A percentile compares a stretch with the other conserved stretches of the same genome.
Conservation (phyloP, 30 jellyfish, hydroid and myxozoan genomes). For the Aurelia coerulea region DNA sequence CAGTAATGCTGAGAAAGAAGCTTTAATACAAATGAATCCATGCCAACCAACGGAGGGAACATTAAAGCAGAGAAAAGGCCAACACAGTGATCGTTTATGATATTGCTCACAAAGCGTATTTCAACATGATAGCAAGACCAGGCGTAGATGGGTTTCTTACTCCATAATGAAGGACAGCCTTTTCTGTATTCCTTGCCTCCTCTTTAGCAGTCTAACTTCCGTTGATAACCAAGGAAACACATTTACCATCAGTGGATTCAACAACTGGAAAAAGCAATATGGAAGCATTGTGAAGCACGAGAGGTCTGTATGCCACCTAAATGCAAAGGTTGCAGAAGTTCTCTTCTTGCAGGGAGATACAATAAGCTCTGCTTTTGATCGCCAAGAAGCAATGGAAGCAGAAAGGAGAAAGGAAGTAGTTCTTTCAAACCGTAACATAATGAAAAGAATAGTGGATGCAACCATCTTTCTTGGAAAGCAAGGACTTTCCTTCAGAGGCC, state of each 20-base stretch:
- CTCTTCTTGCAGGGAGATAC: slow-evolving; percentile 48
- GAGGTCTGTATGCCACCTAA: slow-evolving; percentile 53
- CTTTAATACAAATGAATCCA: slow-evolving; percentile 37
- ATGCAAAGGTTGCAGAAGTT: slow-evolving; percentile 73
- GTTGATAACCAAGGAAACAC: slow-evolving; percentile 54
- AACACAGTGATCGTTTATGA: slow-evolving; percentile 13
- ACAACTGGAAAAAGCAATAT: slow-evolving; percentile 67
- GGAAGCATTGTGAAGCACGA: slow-evolving; percentile 68
- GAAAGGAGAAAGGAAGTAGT: slow-evolving; percentile 36
- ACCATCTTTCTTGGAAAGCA: slow-evolving; percentile 52
- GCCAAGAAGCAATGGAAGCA: slow-evolving; percentile 42
- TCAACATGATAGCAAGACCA: slow-evolving; percentile 49
- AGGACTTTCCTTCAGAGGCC: slow-evolving; percentile 57
- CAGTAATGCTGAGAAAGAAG: slow-evolving; percentile 58
- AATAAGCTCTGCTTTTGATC: slow-evolving; percentile 25
- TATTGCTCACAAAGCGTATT: slow-evolving; percentile 53
- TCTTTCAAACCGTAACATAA: slow-evolving; percentile 43
- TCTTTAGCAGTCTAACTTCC: slow-evolving; percentile 43
- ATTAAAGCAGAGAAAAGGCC: slow-evolving; percentile 50
- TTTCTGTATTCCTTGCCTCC: slow-evolving; percentile 49
- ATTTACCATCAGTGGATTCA: slow-evolving; percentile 55
- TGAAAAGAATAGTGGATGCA: slow-evolving; percentile 51
- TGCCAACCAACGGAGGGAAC: slow-evolving; percentile 53
- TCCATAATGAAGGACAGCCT: slow-evolving; percentile 58
- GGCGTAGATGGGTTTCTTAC: slow-evolving; percentile 64